phyloP scores from a whole-genome alignment of 2,888 invertebrate species.

The Nasonia oneida region DNA sequence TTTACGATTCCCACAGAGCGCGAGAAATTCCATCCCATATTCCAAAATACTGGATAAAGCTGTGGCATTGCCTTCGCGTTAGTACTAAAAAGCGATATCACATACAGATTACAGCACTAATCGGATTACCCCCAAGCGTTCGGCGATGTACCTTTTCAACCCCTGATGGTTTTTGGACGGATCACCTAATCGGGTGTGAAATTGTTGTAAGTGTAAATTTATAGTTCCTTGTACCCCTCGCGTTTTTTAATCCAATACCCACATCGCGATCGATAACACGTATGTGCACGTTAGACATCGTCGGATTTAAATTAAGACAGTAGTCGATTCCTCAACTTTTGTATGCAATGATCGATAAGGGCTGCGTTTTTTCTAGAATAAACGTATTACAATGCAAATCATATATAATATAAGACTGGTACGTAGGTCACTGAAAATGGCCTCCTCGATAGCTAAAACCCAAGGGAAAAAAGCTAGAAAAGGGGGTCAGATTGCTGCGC shows the following conservation, averaged over 20 bases:
- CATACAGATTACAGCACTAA: constrained; percentile 48
- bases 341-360: background rate
- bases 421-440: constrained; percentile 12
- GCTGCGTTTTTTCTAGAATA: background rate
- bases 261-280: no score
- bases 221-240: background rate
- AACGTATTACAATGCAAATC: constrained; percentile 1
- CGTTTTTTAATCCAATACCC: no score
- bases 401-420: background rate
- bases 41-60: constrained; percentile 54
- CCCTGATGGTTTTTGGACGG: constrained; percentile 6
- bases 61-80: constrained; percentile 6
- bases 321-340: background rate
- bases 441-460: constrained; percentile 1
- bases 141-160: background rate
- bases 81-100: constrained; percentile 37
- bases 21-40: constrained; percentile 5
- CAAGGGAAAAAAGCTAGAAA: background rate
- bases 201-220: constrained; percentile 28
- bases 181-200: constrained; percentile 25
- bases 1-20: constrained; percentile 56
- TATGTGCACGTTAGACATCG: no score
- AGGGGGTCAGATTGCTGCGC: background rate
- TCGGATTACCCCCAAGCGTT: constrained; percentile 50
- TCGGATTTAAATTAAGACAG: background rate